These are phyloP conservation scores for Lepilemur ruficaudatus DNA, from an alignment of 2,797 vertebrate species.

Conservation along the genomic window DNA sequence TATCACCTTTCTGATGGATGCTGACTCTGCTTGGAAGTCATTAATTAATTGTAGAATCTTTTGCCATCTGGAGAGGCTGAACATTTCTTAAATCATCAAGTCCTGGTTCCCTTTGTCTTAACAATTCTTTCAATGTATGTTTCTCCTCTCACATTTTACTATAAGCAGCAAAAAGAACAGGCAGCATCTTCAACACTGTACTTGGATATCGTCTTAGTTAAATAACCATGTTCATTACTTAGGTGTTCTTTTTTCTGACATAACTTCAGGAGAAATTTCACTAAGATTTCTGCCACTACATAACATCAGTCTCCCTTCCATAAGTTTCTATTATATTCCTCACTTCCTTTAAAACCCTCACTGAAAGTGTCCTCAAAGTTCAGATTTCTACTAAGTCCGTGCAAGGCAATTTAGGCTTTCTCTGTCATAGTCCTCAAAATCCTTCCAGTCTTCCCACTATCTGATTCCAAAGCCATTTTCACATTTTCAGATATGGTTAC, in stretches of 20 bases:
- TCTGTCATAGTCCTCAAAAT: not conserved
- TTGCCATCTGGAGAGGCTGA: not conserved
- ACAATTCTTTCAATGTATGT: not conserved
- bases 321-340: not conserved
- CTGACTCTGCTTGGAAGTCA: not conserved
- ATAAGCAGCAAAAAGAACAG: not conserved
- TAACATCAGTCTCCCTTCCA: not conserved
- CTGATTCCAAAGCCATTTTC: not conserved
- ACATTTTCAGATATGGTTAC: not conserved
- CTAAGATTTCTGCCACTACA: not conserved
- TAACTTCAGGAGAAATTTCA: not conserved
- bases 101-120: not conserved
- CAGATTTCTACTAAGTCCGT: not conserved
- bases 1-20: not conserved
- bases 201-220: not conserved
- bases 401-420: not conserved
- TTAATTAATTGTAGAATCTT: not conserved
- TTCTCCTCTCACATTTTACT: not conserved
- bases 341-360: not conserved
- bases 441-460: not conserved
- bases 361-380: not conserved
- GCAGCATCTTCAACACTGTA: not conserved
- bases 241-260: not conserved
- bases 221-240: not conserved
- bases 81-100: not conserved